Evolutionary conservation across 2,888 invertebrate genomes (phyloP).

Genomic region (Sinodicranocentrus sp.): DNA sequence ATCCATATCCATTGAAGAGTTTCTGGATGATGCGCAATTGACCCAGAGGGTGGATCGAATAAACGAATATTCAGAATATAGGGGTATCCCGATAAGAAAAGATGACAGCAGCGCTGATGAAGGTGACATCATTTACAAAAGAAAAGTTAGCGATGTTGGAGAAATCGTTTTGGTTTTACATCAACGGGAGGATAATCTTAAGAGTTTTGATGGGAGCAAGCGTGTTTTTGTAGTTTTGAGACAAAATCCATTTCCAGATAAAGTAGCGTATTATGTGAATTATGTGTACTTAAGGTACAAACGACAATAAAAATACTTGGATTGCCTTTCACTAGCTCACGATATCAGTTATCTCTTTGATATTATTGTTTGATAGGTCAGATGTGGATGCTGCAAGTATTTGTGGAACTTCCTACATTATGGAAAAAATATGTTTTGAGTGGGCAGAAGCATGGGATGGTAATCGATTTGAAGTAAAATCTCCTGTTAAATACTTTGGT

Average conservation of each 20-base stretch:
- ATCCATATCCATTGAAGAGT: background rate
- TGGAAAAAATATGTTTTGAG: constrained; percentile 46
- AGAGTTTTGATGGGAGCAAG: constrained; percentile 34
- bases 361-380: no score
- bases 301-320: no score
- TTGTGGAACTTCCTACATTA: constrained; percentile 17
- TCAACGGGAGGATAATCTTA: constrained; percentile 33
- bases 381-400: background rate
- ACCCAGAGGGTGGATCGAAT: background rate
- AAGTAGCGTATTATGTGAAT: constrained; percentile 26
- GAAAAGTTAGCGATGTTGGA: constrained; percentile 2
- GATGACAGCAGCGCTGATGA: background rate
- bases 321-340: no score
- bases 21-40: background rate
- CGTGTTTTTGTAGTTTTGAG: constrained; percentile 55
- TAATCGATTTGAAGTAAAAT: constrained; percentile 21
- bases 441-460: constrained; percentile 56
- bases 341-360: no score
- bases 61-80: background rate
- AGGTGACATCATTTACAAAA: constrained; percentile 11
- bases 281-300: constrained; percentile 51
- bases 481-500: constrained; percentile 38
- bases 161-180: constrained; percentile 28
- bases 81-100: background rate
- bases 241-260: constrained; percentile 28